A percentile compares a stretch with the other conserved stretches of the same genome.
These are phyloP conservation scores for Ctena decussata DNA, from an alignment of 2,888 invertebrate genomes.

Conservation along the genomic window DNA sequence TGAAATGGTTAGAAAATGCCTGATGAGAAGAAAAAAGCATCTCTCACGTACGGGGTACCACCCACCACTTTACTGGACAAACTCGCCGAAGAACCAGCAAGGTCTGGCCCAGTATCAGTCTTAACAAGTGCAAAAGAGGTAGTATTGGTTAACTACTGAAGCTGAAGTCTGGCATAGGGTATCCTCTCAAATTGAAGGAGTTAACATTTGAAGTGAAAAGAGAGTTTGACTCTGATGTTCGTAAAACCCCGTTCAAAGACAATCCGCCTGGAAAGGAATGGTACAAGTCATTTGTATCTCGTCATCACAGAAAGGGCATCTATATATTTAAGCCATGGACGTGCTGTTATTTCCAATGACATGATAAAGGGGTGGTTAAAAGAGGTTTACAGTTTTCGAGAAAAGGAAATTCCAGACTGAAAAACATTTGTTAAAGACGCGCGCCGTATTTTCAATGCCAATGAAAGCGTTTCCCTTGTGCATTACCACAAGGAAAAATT, in stretches of 20 bases:
- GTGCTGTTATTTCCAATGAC: background rate
- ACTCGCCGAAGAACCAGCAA: background rate
- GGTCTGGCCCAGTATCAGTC: background rate
- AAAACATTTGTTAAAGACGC: background rate
- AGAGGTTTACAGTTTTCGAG: background rate
- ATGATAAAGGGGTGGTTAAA: slow-evolving; percentile 9
- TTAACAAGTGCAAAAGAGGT: slow-evolving; percentile 9
- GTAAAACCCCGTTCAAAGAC: slow-evolving; percentile 26
- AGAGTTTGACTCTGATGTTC: slow-evolving; percentile 19
- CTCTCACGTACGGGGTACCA: no score
- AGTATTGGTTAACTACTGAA: slow-evolving; percentile 13
- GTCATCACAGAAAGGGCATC: background rate
- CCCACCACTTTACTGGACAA: background rate
- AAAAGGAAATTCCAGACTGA: background rate
- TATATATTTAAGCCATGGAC: slow-evolving; percentile 19
- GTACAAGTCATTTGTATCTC: slow-evolving; percentile 3
- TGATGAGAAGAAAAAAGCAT: no score
- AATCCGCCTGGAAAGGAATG: slow-evolving; percentile 28
- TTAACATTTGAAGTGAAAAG: slow-evolving; percentile 19
- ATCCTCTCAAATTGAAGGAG: slow-evolving; percentile 18
- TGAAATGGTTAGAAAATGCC: no score
- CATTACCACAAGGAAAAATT: no score
- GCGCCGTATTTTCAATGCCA: slow-evolving; percentile 33
- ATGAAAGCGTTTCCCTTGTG: background rate
- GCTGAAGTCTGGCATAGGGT: slow-evolving; percentile 25